Conservation (phyloP, 2,888 invertebrate genomes). For the Xanthorhoe spadicearia region DNA sequence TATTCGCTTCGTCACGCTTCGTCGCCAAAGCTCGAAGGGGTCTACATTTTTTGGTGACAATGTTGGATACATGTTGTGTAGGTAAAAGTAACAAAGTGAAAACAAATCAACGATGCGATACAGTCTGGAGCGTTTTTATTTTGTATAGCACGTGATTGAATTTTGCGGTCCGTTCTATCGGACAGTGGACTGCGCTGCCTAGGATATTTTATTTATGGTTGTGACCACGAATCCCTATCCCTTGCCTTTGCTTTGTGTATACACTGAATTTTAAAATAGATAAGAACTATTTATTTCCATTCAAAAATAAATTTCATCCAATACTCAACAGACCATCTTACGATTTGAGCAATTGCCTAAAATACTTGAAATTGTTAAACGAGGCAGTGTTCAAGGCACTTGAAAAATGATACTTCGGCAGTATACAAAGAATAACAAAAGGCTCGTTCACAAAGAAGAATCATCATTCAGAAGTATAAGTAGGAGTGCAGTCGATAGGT, state of each 20-base stretch:
- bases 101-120: slow-evolving; percentile 77
- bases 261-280: neutral
- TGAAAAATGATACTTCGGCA: slow-evolving; percentile 50
- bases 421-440: slow-evolving; percentile 57
- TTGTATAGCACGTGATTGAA: slow-evolving; percentile 81
- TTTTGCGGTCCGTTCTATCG: slow-evolving; percentile 75
- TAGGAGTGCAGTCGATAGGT: slow-evolving; percentile 77
- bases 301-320: neutral
- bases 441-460: slow-evolving; percentile 61
- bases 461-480: slow-evolving; percentile 79
- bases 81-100: slow-evolving; percentile 67
- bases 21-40: slow-evolving; percentile 38
- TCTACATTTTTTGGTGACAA: slow-evolving; percentile 57
- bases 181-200: slow-evolving; percentile 43
- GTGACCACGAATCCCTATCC: slow-evolving; percentile 9
- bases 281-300: too few species aligned
- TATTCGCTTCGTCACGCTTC: slow-evolving; percentile 28
- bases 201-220: slow-evolving; percentile 19
- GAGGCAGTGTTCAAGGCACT: slow-evolving; percentile 30
- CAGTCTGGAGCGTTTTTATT: slow-evolving; percentile 74
- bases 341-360: slow-evolving; percentile 15
- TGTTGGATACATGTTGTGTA: slow-evolving; percentile 52
- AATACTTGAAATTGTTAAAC: slow-evolving; percentile 24
- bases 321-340: neutral
- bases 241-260: slow-evolving; percentile 1